phyloP scores from a whole-genome alignment of 1,140 invertebrate species.

The Atta cephalotes region DNA sequence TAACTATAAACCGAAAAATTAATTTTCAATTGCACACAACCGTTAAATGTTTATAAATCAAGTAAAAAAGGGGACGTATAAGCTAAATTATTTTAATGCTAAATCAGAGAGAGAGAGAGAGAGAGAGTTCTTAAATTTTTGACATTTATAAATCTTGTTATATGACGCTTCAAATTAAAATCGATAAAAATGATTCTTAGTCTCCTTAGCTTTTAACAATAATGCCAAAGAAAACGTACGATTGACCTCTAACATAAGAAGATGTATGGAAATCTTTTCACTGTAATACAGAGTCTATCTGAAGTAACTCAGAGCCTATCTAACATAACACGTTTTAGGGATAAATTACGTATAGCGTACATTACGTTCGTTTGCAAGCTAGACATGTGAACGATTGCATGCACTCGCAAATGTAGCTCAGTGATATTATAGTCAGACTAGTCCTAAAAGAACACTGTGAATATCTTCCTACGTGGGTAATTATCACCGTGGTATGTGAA shows the following conservation, averaged over 20 bases:
- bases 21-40: too few relatives aligned
- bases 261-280: conserved; percentile 20
- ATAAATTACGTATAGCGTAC: conserved; percentile 1
- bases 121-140: background rate
- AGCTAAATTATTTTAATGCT: too few relatives aligned
- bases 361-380: conserved; percentile 11
- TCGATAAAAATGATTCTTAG: background rate
- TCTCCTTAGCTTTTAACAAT: background rate
- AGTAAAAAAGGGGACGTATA: too few relatives aligned
- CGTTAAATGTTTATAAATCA: too few relatives aligned
- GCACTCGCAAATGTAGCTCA: background rate
- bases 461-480: conserved; percentile 82
- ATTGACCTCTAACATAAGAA: conserved; percentile 23
- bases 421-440: conserved; percentile 62
- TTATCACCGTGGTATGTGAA: conserved; percentile 84
- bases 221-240: conserved; percentile 26
- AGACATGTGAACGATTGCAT: conserved; percentile 1
- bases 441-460: conserved; percentile 71
- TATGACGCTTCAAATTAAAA: conserved; percentile 10
- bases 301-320: background rate
- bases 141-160: background rate
- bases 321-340: conserved; percentile 12
- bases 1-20: too few relatives aligned
- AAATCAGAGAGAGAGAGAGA: background rate
- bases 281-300: background rate